These are phyloP conservation scores for Crocallis elinguaria DNA, from an alignment of 2,888 invertebrate genomes.

Conservation along the genomic window DNA sequence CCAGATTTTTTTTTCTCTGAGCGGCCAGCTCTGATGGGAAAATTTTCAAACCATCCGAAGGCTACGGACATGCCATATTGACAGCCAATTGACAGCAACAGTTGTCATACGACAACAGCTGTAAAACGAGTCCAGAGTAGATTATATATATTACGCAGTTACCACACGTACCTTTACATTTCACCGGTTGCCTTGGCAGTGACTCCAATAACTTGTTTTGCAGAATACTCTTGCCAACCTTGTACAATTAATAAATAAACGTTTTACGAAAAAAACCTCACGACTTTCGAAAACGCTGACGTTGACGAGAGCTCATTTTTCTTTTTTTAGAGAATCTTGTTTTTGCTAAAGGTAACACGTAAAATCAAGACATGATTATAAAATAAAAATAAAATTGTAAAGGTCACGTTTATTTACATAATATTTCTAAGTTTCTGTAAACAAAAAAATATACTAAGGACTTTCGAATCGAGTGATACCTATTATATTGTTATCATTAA, in stretches of 20 bases:
- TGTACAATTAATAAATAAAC: slow-evolving; percentile 15
- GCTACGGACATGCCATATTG: too few species aligned
- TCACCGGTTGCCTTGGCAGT: slow-evolving; percentile 26
- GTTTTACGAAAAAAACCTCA: neutral
- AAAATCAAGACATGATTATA: too few species aligned
- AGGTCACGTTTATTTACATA: too few species aligned
- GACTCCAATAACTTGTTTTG: slow-evolving; percentile 38
- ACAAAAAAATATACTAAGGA: too few species aligned
- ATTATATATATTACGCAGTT: neutral
- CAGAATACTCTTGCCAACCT: slow-evolving; percentile 32
- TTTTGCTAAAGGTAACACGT: too few species aligned
- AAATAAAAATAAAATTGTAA: too few species aligned
- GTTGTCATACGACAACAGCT: neutral
- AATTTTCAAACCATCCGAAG: too few species aligned
- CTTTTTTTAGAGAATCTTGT: neutral
- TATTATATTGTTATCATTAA: too few species aligned
- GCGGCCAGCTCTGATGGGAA: too few species aligned
- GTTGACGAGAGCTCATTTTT: neutral
- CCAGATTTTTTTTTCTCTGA: too few species aligned
- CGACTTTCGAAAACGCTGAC: neutral
- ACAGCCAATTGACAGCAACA: neutral
- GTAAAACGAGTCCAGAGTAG: neutral
- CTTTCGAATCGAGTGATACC: too few species aligned
- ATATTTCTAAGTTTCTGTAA: too few species aligned
- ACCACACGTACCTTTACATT: slow-evolving; percentile 11